Evolutionary conservation across 2,797 vertebrate species (phyloP).

Genomic region (Ctenochaetus hawaiiensis): DNA sequence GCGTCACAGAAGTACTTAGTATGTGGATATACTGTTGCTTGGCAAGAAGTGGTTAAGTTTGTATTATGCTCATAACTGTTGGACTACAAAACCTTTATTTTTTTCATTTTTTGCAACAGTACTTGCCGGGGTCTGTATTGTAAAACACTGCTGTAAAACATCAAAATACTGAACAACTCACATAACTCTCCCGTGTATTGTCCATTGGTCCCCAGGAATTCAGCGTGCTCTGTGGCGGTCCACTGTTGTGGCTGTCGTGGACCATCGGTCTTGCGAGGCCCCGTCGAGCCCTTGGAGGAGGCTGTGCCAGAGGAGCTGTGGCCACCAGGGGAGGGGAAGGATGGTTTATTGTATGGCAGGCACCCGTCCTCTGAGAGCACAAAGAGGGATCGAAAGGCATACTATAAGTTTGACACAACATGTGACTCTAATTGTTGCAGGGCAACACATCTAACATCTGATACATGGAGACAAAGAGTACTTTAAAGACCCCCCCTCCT

Average conservation of each 20-base stretch:
- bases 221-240: conserved; percentile 92
- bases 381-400: conserved; percentile 13
- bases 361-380: conserved; percentile 91
- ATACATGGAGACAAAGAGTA: conserved; percentile 62
- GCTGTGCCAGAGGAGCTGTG: conserved; percentile 98
- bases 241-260: conserved; percentile 92
- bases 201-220: conserved; percentile 93
- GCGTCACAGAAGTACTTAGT: background rate
- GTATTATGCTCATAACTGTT: conserved; percentile 1
- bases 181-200: conserved; percentile 98
- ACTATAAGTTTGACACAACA: conserved; percentile 21
- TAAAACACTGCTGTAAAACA: conserved; percentile 19
- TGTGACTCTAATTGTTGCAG: conserved; percentile 45
- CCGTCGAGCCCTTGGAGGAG: conserved; percentile 98
- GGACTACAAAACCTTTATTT: background rate
- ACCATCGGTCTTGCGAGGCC: conserved; percentile 93
- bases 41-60: background rate
- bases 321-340: conserved; percentile 95
- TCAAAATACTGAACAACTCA: conserved; percentile 80
- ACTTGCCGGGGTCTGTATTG: background rate
- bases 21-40: background rate
- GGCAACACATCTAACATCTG: conserved; percentile 64
- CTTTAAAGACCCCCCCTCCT: conserved; percentile 31
- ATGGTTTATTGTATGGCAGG: conserved; percentile 96
- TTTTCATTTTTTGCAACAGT: background rate